phyloP scores from a whole-genome alignment of 2,113 vertebrate species.

The Alligator sinensis region DNA sequence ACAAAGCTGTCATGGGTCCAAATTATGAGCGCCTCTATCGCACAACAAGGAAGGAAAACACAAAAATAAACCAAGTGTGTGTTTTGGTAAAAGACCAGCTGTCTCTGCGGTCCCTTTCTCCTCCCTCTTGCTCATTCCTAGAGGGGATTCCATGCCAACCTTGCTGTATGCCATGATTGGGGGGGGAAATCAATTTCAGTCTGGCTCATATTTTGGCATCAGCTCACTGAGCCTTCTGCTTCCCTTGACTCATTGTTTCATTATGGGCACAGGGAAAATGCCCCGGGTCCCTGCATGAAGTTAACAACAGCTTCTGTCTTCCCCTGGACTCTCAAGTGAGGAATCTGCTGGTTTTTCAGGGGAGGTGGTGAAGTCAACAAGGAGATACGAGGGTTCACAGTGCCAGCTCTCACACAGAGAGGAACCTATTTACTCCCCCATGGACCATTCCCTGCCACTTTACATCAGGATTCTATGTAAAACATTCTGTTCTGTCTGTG shows the following conservation, averaged over 20 bases:
- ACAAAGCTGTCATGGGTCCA: constrained; percentile 40
- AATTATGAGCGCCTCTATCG: constrained; percentile 44
- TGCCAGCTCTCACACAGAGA: constrained; percentile 36
- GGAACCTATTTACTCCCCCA: background rate
- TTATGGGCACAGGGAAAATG: constrained; percentile 20
- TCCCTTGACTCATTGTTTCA: constrained; percentile 30
- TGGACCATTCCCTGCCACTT: background rate
- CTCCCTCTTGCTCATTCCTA: background rate
- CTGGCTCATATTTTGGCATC: background rate
- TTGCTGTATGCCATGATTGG: background rate
- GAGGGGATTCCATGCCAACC: constrained; percentile 2
- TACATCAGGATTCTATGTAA: background rate
- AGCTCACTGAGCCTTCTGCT: background rate
- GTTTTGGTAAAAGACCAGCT: constrained; percentile 64
- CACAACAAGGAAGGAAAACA: constrained; percentile 47
- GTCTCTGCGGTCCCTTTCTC: constrained; percentile 25
- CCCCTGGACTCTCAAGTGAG: constrained; percentile 29
- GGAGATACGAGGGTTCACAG: constrained; percentile 13
- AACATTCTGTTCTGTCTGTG: background rate
- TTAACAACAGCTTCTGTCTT: constrained; percentile 4
- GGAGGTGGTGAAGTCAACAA: constrained; percentile 34
- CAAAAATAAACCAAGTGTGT: constrained; percentile 49
- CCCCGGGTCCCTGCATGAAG: background rate
- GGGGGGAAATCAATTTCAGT: background rate
- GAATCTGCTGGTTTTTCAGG: constrained; percentile 36